phyloP scores from a whole-genome alignment of 2,113 vertebrate species.

The Eclectus roratus region DNA sequence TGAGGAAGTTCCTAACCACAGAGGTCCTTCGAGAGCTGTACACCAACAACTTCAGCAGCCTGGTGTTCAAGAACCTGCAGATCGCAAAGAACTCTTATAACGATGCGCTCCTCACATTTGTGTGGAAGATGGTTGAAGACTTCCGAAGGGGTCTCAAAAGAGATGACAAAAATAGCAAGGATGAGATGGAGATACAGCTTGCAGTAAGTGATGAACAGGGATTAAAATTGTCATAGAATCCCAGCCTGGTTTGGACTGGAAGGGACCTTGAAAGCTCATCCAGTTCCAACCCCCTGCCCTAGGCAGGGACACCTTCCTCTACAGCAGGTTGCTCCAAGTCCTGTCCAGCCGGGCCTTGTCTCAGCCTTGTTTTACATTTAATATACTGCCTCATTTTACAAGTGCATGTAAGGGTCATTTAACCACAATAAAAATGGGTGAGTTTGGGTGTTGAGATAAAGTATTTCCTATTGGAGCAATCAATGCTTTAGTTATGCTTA shows the following conservation, averaged over 20 bases:
- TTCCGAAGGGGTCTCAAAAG: slow-evolving; percentile 75
- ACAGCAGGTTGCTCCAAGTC: neutral
- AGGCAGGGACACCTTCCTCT: neutral
- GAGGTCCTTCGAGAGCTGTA: slow-evolving; percentile 86
- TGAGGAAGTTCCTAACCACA: slow-evolving; percentile 86
- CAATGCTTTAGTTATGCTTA: neutral
- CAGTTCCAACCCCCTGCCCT: neutral
- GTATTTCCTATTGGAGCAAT: neutral
- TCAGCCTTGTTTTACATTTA: neutral
- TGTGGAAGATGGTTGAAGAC: slow-evolving; percentile 81
- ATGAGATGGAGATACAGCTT: slow-evolving; percentile 70
- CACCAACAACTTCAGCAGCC: slow-evolving; percentile 79
- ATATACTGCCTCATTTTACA: neutral
- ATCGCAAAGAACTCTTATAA: slow-evolving; percentile 83
- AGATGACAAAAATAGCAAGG: slow-evolving; percentile 74
- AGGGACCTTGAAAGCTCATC: neutral
- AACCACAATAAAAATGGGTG: neutral
- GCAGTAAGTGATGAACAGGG: slow-evolving; percentile 38
- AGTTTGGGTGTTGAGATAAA: neutral
- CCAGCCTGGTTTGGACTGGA: neutral
- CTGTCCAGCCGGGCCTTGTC: neutral
- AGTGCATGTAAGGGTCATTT: neutral
- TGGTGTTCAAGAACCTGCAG: slow-evolving; percentile 84
- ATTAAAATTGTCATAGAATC: neutral
- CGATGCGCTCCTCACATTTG: slow-evolving; percentile 75